Evolutionary conservation across 37 sponge, comb jelly and placozoan genomes (phyloP).

Genomic region (Hexactinellida sp.): DNA sequence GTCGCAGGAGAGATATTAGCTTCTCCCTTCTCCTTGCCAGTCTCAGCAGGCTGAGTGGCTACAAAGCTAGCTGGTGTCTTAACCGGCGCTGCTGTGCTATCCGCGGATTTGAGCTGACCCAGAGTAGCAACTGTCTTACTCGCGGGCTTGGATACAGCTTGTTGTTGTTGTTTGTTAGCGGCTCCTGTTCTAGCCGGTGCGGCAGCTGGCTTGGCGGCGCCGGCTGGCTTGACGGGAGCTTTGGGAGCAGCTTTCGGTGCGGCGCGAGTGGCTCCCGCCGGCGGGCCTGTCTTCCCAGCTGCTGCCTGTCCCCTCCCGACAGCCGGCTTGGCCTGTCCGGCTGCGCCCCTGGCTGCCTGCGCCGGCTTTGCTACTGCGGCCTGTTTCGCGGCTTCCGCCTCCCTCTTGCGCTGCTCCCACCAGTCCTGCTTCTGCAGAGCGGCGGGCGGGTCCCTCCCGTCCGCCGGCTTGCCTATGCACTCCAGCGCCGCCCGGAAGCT

Average conservation of each 20-base stretch:
- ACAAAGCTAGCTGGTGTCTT: neutral
- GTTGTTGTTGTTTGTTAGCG: neutral
- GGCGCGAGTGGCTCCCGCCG: neutral
- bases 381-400: constrained; percentile 2
- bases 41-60: neutral
- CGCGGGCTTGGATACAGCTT: neutral
- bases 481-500: constrained; percentile 71
- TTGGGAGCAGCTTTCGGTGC: constrained; percentile 8
- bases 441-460: constrained; percentile 25
- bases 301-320: constrained; percentile 25
- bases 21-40: neutral
- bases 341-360: constrained; percentile 17
- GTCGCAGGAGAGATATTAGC: neutral
- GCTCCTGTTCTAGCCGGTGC: neutral
- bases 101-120: constrained; percentile 44
- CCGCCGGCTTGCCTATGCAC: constrained; percentile 51
- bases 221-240: neutral
- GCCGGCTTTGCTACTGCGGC: neutral
- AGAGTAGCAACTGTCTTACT: constrained; percentile 54
- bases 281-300: neutral
- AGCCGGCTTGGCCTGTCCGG: constrained; percentile 17
- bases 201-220: neutral
- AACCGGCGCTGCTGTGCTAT: neutral
- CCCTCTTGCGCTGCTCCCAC: constrained; percentile 44
- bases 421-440: constrained; percentile 49